Base-by-base conservation (phyloP, 2,797 vertebrate genomes). In the Pipistrellus pipistrellus region DNA sequence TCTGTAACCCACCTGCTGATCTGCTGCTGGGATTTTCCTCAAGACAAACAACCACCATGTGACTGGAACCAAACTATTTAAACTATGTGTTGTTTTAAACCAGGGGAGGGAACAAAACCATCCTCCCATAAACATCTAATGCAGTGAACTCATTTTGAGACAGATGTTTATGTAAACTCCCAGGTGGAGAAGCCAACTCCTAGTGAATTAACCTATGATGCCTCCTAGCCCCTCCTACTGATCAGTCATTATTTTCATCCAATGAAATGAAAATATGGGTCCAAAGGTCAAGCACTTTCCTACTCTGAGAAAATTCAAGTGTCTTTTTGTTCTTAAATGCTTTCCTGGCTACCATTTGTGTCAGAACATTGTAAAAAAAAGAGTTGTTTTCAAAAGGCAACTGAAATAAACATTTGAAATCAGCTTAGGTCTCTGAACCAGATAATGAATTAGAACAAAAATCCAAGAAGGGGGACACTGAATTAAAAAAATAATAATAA, bases 201-300 rank as follows among this genome's bases (percentile, higher is more conserved):
- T 92, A 97, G 96, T 96, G 96, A 98, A 98, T 98, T 98, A 98
- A 98, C 97, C 96, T 97, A 75, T 41, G 94, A 95, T 97, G 96
- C 97, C 97, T 97, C 97, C 97, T 96, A 93, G 95, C 88, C 96
- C 95, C 96, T 97, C 82, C 23, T 97, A 98, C 98, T 98, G 98
- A 98, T 98, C 97, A 97, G 93, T 96, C 97, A 97, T 98, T 98
- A 98, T 98, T 98, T 97, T 97, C 96, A 97, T 94, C 97, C 95
- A 92, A 75, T 93, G 93, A 98, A 98, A 98, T 97, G 97, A 98
- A 96, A 97, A 97, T 92, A 95, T 7, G 81, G 93, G 97, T 98
- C 84, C 80, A 96, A 96, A 98, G 97, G 96, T 97, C 97, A 97
- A 10, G 68, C 88, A 96, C 93, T 91, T 81, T 96, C 23, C 90